A percentile compares a stretch with the other conserved stretches of the same genome.
Conservation (phyloP, 2,113 vertebrate genomes). For the Chaetops frenatus region DNA sequence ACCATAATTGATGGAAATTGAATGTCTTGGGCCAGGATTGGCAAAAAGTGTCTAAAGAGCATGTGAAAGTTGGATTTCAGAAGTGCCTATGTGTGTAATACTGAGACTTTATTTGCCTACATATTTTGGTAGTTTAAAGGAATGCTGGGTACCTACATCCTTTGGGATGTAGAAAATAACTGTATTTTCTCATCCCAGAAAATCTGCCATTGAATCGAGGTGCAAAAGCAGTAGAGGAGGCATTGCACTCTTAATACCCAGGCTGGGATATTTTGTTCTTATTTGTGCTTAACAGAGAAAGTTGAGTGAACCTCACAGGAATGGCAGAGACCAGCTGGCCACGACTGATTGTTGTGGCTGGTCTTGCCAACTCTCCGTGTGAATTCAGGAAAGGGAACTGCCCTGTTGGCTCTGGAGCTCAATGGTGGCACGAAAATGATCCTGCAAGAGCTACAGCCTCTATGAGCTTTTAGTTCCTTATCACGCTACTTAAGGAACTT, state of each 20-base stretch:
- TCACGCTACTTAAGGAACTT: neutral
- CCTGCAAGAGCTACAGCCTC: neutral
- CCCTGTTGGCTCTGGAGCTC: neutral
- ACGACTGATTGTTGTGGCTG: fast-evolving
- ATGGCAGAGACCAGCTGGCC: neutral
- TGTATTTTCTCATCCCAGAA: neutral
- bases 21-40: neutral
- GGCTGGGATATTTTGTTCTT: neutral
- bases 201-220: neutral
- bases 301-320: neutral
- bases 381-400: neutral
- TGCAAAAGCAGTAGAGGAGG: neutral
- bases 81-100: neutral
- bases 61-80: neutral
- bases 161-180: neutral
- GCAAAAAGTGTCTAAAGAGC: neutral
- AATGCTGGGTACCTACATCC: neutral
- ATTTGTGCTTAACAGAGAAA: neutral
- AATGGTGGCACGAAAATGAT: neutral
- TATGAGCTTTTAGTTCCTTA: neutral
- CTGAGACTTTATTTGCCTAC: neutral
- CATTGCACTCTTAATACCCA: neutral
- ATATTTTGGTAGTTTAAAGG: neutral
- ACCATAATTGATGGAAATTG: neutral
- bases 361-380: neutral